Conservation (phyloP, 2,888 invertebrate genomes). For the Sesamia inferens region DNA sequence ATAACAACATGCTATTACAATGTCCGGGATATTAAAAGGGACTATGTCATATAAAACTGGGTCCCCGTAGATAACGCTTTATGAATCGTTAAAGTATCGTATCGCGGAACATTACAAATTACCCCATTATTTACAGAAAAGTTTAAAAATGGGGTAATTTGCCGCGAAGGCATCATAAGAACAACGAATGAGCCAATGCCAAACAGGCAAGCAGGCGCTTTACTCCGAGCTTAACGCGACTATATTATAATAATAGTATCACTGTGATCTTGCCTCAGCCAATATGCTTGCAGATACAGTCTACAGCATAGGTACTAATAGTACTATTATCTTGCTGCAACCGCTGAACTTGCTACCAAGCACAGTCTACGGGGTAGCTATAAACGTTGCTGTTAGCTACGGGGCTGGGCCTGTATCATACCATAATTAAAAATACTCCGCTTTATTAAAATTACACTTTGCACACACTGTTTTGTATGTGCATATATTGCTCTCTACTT, state of each 20-base stretch:
- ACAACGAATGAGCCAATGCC: neutral
- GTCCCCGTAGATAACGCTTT: neutral
- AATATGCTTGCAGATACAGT: neutral
- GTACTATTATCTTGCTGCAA: neutral
- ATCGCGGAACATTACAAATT: conserved; percentile 3
- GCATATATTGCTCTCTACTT: neutral
- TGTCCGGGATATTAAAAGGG: conserved; percentile 24
- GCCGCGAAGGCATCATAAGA: neutral
- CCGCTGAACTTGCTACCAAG: neutral
- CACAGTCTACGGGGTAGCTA: conserved; percentile 22
- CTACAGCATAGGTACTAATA: conserved; percentile 16
- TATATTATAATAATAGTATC: neutral
- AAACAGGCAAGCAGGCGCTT: neutral
- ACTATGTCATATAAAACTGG: conserved; percentile 6
- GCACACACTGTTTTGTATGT: neutral
- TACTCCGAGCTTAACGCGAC: neutral
- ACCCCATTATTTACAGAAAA: neutral
- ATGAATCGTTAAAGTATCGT: conserved; percentile 5
- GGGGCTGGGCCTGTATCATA: neutral
- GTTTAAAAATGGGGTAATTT: neutral
- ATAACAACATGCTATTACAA: conserved; percentile 26
- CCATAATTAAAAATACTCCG: neutral
- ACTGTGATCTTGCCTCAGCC: neutral
- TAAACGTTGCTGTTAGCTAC: conserved; percentile 10
- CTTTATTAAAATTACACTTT: neutral